Evolutionary conservation across 2,797 vertebrate species (phyloP), one percentile per base, ranked within the genome.

Genomic region (Thripadectes ignobilis): DNA sequence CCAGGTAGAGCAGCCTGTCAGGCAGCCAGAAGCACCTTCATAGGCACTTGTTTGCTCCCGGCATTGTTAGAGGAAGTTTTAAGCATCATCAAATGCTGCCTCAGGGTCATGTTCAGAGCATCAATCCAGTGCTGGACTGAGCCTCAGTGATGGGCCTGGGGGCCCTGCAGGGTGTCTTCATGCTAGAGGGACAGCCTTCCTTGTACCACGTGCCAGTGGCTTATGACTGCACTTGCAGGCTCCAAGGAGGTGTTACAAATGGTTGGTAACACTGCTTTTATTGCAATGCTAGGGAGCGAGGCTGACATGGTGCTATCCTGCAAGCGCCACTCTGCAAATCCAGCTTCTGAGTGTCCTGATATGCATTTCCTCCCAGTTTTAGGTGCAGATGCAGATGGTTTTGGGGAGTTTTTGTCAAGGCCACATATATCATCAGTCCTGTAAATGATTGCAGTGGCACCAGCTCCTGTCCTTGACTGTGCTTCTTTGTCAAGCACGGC

Each of bases 401-500:
- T 88, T 1, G 36, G 66, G 66, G 34, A 84, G 59, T 71, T 95
- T 88, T 93, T 45, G 85, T 91, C 91, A 89, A 88, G 85, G 85
- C 93, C 41, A 65, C 59, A 54, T 91, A n/a, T 29, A 86, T 77
- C 76, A 83, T 83, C 85, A 3, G 3, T 59, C 55, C 85, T 68
- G 43, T 96, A 85, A 93, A 75, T 78, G 51, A 89, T 66, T 91
- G 89, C 89, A 52, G 88, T 80, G 74, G 80, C 95, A 96, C 43
- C 46, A 52, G 54, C 85, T 83, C 66, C 84, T 89, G 95, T 97
- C 93, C 92, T 92, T 96, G 92, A 76, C 89, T 77, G 89, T 92
- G 61, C 51, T 92, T 92, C 92, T 96, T 88, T 87, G 87, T 96
- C 92, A 95, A 89, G 72, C 6, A 1, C 3, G 0, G 82, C 82